Evolutionary conservation across 2,113 vertebrate species (phyloP).

Genomic region (Nyctereutes procyonoides): DNA sequence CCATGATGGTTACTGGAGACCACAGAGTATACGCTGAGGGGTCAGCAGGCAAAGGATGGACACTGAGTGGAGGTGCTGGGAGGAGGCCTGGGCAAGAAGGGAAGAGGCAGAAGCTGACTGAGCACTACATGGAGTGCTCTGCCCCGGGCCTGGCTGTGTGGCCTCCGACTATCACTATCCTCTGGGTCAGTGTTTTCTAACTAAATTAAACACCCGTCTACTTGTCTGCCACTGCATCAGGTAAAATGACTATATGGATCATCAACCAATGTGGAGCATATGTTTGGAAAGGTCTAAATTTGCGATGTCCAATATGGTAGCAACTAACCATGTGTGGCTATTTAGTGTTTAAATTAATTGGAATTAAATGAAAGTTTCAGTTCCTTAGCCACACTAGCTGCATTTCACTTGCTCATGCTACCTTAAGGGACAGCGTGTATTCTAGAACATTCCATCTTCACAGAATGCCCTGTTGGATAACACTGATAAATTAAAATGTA

Average conservation of each 20-base stretch:
- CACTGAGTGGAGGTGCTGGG: not conserved
- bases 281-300: not conserved
- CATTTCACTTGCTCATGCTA: not conserved
- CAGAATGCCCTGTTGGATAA: not conserved
- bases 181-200: not conserved
- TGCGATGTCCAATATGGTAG: not conserved
- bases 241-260: not conserved
- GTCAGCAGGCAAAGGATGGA: not conserved
- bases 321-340: not conserved
- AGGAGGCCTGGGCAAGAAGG: not conserved
- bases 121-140: not conserved
- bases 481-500: not conserved
- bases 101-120: not conserved
- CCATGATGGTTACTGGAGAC: not conserved
- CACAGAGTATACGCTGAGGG: not conserved
- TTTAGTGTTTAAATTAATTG: conserved; percentile 26
- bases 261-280: not conserved
- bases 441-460: not conserved
- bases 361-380: not conserved
- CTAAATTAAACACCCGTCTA: not conserved
- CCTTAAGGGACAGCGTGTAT: not conserved
- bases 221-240: not conserved
- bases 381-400: not conserved
- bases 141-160: not conserved
- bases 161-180: not conserved